Base-by-base conservation (phyloP, 2,888 invertebrate genomes). In the Drosophila diplacantha region DNA sequence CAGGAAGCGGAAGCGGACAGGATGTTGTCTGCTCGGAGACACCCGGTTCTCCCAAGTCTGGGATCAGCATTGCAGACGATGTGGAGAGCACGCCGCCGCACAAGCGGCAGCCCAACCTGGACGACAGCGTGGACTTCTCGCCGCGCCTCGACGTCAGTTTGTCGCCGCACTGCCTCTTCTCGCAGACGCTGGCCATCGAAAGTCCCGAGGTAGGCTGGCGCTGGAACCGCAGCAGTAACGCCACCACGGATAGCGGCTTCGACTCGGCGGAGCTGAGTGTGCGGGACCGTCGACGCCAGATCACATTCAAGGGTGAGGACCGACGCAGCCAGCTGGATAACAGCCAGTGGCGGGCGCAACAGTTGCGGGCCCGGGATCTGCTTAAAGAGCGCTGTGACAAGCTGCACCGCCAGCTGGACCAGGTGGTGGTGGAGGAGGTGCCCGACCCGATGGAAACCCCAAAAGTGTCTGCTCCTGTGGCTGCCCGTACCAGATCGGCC, bases 131-230 rank as follows among this genome's bases (percentile, higher is more conserved):
- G 0, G 85, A 84, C 4, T 85, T 81, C 52, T 85, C 86, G 1
- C 86, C 85, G 1, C 76, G 73, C 32, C 32, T 72, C 46, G 85
- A 85, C 50, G 68, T 49, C 0, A 83, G 83, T 26, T 75, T 81
- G 20, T 87, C 87, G 4, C 87, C 86, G 7, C 75, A 74, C 29
- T 75, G 75, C 9, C 52, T 83, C 7, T 77, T 85, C n/a, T 86
- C 87, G 0, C 87, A 87, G 43, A 85, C 87, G 0, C 65, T 86
- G 49, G 73, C 79, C 7, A 81, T 76, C 14, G 82, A 86, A 39
- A 87, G 87, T 54, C 87, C 87, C 0, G 87, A 87, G 26, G 86
- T 87, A 3, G 78, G 85, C 6, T 87, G 87, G 87, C 84, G 79
- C 22, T 87, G 87, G 87, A 82, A 75, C 12, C 73, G 72, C 1